phyloP scores from a whole-genome alignment of 2,113 vertebrate genomes.

The Ceratotherium simum region DNA sequence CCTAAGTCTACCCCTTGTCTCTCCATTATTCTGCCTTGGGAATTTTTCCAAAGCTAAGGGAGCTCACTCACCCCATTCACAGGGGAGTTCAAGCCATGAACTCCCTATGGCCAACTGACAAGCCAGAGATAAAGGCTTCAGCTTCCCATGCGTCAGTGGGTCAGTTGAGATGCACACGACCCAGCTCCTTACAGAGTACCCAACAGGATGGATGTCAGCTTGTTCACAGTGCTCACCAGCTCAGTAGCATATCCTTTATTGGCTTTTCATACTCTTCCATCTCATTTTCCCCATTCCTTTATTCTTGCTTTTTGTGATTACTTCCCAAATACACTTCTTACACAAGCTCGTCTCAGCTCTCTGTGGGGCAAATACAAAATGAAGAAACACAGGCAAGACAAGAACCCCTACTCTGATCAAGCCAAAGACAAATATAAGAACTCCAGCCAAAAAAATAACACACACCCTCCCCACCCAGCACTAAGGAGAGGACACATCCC shows the following conservation, averaged over 20 bases:
- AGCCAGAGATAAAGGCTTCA: background rate
- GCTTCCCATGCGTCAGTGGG: background rate
- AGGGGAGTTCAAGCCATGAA: background rate
- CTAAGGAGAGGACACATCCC: background rate
- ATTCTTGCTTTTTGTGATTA: background rate
- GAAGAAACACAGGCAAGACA: background rate
- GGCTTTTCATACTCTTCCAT: background rate
- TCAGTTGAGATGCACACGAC: background rate
- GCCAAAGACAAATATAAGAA: background rate
- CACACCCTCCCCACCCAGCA: background rate
- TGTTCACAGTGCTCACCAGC: background rate
- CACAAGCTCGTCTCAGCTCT: background rate
- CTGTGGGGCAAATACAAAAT: background rate
- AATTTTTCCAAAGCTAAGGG: background rate
- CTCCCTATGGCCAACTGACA: background rate
- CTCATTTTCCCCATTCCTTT: background rate
- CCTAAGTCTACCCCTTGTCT: background rate
- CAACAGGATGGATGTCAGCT: background rate
- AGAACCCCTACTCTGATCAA: background rate
- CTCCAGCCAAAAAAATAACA: background rate
- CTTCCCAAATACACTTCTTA: background rate
- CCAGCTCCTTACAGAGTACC: background rate
- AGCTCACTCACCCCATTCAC: background rate
- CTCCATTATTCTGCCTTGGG: background rate
- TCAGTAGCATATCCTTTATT: background rate